These are phyloP conservation scores for Colletes gigas DNA, from an alignment of 1,140 invertebrate genomes.

Conservation along the genomic window DNA sequence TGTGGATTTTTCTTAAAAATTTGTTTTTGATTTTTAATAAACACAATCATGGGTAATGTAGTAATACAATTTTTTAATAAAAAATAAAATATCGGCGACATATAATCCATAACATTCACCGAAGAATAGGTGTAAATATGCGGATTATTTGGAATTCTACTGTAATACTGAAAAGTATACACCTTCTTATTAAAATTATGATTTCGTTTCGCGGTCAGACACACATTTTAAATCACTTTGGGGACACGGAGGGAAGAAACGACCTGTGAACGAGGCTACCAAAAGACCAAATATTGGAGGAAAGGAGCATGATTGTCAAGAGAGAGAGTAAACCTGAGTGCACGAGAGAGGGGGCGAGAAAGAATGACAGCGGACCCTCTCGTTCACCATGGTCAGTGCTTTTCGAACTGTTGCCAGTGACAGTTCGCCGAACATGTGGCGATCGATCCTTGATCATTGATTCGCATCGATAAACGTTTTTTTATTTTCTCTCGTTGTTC, in stretches of 20 bases:
- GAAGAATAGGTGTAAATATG: too few relatives aligned
- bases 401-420: constrained; percentile 81
- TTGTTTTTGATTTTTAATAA: too few relatives aligned
- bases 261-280: neutral
- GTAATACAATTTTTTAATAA: too few relatives aligned
- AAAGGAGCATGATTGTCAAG: constrained; percentile 8
- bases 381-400: constrained; percentile 75
- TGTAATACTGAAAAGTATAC: too few relatives aligned
- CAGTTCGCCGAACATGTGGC: constrained; percentile 73
- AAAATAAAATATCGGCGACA: too few relatives aligned
- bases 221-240: neutral
- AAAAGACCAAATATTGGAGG: constrained; percentile 12
- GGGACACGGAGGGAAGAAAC: neutral
- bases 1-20: too few relatives aligned
- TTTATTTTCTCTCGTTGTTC: neutral
- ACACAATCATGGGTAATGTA: too few relatives aligned
- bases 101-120: too few relatives aligned
- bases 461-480: constrained; percentile 26
- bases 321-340: constrained; percentile 23
- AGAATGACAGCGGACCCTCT: constrained; percentile 56
- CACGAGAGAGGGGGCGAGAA: constrained; percentile 34
- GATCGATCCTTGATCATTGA: constrained; percentile 60
- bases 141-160: too few relatives aligned
- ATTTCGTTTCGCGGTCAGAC: too few relatives aligned
- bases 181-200: too few relatives aligned